Evolutionary conservation across 2,113 vertebrate species (phyloP).

Genomic region (Burhinus bistriatus): DNA sequence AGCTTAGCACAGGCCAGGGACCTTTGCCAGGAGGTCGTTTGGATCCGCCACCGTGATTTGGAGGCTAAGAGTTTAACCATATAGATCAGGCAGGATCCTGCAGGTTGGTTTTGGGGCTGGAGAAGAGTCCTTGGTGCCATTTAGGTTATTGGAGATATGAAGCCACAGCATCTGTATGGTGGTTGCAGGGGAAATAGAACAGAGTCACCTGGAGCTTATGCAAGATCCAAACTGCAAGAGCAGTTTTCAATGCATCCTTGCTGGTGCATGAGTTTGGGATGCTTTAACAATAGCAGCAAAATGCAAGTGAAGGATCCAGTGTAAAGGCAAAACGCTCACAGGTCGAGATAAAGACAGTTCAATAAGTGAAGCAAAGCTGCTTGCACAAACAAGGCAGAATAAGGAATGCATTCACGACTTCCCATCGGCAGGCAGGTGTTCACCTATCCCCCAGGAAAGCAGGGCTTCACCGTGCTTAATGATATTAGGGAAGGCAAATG

Average conservation of each 20-base stretch:
- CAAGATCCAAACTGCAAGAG: not conserved
- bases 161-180: not conserved
- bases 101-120: not conserved
- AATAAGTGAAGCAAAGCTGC: not conserved
- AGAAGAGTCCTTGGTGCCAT: not conserved
- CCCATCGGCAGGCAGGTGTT: not conserved
- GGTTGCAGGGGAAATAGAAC: not conserved
- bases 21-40: not conserved
- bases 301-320: not conserved
- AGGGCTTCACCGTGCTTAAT: not conserved
- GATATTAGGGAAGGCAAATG: not conserved
- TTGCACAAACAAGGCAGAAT: fast-evolving
- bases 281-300: not conserved
- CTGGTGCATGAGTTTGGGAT: fast-evolving
- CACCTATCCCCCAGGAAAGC: not conserved
- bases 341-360: not conserved
- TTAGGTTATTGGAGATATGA: not conserved
- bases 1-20: not conserved
- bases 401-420: not conserved
- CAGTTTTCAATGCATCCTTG: not conserved
- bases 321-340: not conserved
- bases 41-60: not conserved
- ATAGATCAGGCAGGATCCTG: not conserved
- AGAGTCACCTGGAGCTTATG: not conserved
- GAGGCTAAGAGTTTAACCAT: not conserved